These are phyloP conservation scores for Triplophysa bombifrons DNA, from an alignment of 2,797 vertebrate genomes.

Conservation along the genomic window DNA sequence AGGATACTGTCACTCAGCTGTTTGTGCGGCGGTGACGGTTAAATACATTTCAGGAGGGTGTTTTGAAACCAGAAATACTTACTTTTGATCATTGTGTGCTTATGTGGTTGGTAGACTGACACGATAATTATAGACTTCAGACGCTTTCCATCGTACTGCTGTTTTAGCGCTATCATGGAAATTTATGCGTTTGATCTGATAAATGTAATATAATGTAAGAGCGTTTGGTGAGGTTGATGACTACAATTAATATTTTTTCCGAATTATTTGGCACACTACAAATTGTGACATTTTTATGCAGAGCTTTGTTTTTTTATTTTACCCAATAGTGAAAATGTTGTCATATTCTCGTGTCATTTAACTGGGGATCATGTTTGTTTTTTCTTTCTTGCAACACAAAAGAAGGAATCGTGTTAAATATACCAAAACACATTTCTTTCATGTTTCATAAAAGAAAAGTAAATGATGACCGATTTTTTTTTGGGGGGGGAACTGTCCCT, in stretches of 20 bases:
- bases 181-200: not conserved
- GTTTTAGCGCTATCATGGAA: not conserved
- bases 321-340: not conserved
- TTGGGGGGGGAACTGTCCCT: not conserved
- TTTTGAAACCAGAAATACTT: constrained; percentile 44
- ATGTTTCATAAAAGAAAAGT: not conserved
- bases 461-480: not conserved
- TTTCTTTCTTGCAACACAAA: not conserved
- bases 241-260: not conserved
- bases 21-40: constrained; percentile 29
- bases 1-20: constrained; percentile 32
- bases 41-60: constrained; percentile 28
- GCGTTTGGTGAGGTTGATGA: not conserved
- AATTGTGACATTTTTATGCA: not conserved
- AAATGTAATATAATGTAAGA: constrained; percentile 1
- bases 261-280: too few relatives aligned
- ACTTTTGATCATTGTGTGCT: constrained; percentile 61
- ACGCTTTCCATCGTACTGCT: not conserved
- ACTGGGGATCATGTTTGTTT: not conserved
- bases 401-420: not conserved
- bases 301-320: not conserved
- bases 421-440: not conserved
- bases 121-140: constrained; percentile 21
- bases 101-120: constrained; percentile 40
- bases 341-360: not conserved